phyloP scores from a whole-genome alignment of 2,113 vertebrate species.

The Vulpes lagopus region DNA sequence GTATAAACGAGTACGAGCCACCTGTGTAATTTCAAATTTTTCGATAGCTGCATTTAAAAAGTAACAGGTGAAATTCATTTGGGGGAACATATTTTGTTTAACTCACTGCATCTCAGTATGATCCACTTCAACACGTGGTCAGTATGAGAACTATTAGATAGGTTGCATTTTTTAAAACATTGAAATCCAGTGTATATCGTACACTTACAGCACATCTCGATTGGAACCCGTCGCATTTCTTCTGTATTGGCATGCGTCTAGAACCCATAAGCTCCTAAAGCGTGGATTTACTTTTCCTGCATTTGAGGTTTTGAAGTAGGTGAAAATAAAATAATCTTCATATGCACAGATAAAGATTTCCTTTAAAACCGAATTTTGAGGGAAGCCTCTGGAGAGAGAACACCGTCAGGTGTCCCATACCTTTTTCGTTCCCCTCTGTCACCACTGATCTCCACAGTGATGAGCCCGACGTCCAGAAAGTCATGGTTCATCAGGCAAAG shows the following conservation, averaged over 20 bases:
- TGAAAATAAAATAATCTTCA: not conserved
- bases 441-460: not conserved
- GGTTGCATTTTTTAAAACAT: not conserved
- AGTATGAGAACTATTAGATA: not conserved
- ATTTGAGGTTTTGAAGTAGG: not conserved
- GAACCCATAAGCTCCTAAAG: not conserved
- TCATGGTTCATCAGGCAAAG: not conserved
- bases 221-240: no score
- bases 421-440: not conserved
- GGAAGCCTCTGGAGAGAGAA: not conserved
- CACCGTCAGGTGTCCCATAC: not conserved
- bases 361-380: conserved; percentile 23
- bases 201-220: not conserved
- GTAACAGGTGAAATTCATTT: not conserved
- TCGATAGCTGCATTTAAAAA: not conserved
- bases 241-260: rapidly evolving
- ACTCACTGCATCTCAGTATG: not conserved
- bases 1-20: not conserved
- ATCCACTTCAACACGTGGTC: not conserved
- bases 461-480: not conserved
- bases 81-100: not conserved
- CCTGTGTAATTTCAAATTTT: not conserved
- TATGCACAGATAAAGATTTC: not conserved
- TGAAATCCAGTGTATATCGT: not conserved
- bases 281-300: not conserved